Base-by-base conservation (phyloP, 2,888 invertebrate genomes). In the Drosophila borborema region DNA sequence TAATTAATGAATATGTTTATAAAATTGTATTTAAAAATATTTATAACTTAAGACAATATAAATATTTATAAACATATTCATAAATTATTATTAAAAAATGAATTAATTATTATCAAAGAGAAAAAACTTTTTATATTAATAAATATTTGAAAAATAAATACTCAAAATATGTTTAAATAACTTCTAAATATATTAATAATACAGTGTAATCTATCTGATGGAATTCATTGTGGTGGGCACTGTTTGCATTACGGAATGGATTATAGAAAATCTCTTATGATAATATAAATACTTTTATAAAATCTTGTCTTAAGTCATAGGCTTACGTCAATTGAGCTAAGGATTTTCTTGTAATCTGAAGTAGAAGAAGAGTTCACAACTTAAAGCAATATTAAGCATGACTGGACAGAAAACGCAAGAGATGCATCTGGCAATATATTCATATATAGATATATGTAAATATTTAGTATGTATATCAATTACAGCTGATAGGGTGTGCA, bases 281-380 rank as follows among this genome's bases (percentile, higher is more conserved):
- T n/a, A 23, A 23, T 23, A 23, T 23, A 23, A 23, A 23, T 54
- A 14, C 34, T 28, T 16, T 8, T 3, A 28, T 8, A 10, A 7
- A 36, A 43, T 1, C 10, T 10, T 9, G 46, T 28, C 53, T 62
- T 77, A 23, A 2, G 3, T 66, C 40, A 49, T 12, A 0, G 12
- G 49, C 45, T 66, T 74, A 67, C 67, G 58, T 79, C 74, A 76
- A 46, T 14, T 38, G 34, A 58, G 55, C 51, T 23, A 23, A 51
- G 41, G 58, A 64, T 67, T 64, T 28, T 34, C 20, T 10, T 45
- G 41, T 20, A 63, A 66, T 34, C 45, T n/a, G 16, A 20, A 20
- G 3, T 6, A 49, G 3, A 10, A 51, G 8, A 8, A 23, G 23
- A 48, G 20, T 14, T 45, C 43, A 46, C 23, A 23, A 9, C 16